Base-by-base conservation (phyloP, 2,113 vertebrate species). In the Tautogolabrus adspersus region DNA sequence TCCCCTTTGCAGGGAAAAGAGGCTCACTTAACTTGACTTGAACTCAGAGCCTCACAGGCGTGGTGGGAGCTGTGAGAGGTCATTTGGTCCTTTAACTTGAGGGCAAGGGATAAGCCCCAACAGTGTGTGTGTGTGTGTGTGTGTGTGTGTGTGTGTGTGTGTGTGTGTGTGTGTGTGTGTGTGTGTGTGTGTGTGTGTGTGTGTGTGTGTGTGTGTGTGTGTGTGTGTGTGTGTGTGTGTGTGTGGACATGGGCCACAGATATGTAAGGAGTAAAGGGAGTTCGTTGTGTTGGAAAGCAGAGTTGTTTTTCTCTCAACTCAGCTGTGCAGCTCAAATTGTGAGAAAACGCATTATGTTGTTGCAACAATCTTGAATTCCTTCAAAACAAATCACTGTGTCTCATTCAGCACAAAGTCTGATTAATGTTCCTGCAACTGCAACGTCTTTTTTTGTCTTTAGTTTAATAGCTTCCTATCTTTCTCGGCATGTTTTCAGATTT, bases 281-380 rank as follows among this genome's bases (percentile, higher is more conserved):
- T 51, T 58, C 54, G n/a, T 34, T 16, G 74, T 44, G 47, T 54
- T 70, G 55, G 13, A 60, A 67, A 83, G 51, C 70, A 57, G 46
- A 73, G 19, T 30, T 22, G 46, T 68, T 66, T 69, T 81, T 44
- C 61, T 78, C 34, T 84, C 72, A 67, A 21, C 61, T 86, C 68
- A 72, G 64, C 70, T 49, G 63, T 66, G 40, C 61, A 47, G 19
- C 69, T 76, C 64, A 74, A 72, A 67, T 66, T 82, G 58, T 83
- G 82, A 82, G 75, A 87, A 85, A 80, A 72, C 26, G 57, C 75
- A 47, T 47, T 47, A 47, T 66, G 26, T 47, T 51, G 85, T 75
- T 56, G 60, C 49, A 55, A 34, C 16, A 72, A 69, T 68, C 40
- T 60, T 47, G 10, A 52, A 5, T 49, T 47, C n/a, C 19, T 23